Conservation (phyloP, 2,797 vertebrate genomes). For the Cryptoblepharus egeriae region DNA sequence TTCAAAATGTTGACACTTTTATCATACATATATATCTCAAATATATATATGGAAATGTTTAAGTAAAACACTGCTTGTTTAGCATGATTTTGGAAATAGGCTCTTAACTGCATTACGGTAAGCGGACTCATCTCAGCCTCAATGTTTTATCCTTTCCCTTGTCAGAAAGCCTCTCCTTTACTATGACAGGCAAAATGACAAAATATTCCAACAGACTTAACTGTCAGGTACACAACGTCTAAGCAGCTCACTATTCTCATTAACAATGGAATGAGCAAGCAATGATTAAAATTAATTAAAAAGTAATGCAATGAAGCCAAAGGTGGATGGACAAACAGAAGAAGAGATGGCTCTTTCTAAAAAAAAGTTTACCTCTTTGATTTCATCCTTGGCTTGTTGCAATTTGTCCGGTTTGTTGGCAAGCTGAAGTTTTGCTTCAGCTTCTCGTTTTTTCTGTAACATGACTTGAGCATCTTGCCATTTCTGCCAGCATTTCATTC, state of each 20-base stretch:
- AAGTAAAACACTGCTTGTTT: conserved; percentile 50
- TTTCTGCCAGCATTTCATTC: conserved; percentile 96
- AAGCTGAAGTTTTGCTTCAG: conserved; percentile 94
- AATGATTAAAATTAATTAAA: conserved; percentile 68
- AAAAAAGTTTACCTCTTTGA: conserved; percentile 87
- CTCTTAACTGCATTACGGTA: conserved; percentile 27
- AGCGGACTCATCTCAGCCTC: conserved; percentile 27
- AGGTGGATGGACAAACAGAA: conserved; percentile 40
- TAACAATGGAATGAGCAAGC: background rate
- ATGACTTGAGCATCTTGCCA: conserved; percentile 96
- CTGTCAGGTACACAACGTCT: background rate
- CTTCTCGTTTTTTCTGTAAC: conserved; percentile 94
- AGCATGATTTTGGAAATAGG: conserved; percentile 23
- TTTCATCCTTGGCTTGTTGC: conserved; percentile 96
- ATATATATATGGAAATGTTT: conserved; percentile 61
- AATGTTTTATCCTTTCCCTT: conserved; percentile 26
- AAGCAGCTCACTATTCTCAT: background rate
- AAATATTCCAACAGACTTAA: conserved; percentile 32
- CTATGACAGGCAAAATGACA: conserved; percentile 46
- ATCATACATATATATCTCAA: conserved; percentile 71
- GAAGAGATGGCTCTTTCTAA: conserved; percentile 31
- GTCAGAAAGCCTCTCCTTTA: conserved; percentile 36
- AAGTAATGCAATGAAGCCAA: conserved; percentile 65
- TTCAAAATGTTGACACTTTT: conserved; percentile 69
- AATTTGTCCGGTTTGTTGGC: conserved; percentile 96